Percentiles rank a stretch among this genome's conserved stretches.
These are phyloP conservation scores for Phlogophora meticulosa DNA, from an alignment of 2,888 invertebrate genomes.

Conservation along the genomic window DNA sequence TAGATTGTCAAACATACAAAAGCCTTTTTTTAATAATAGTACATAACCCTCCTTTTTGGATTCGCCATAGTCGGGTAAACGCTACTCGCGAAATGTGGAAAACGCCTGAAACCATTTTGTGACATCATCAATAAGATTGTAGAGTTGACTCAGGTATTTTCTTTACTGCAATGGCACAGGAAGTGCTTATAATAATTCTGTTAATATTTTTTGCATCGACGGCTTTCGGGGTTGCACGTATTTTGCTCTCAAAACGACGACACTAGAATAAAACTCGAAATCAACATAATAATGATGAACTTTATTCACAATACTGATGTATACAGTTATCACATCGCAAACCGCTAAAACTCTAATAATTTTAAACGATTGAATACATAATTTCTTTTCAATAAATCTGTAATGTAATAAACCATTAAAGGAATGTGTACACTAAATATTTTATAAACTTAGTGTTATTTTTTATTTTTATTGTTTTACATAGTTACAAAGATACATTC, in stretches of 20 bases:
- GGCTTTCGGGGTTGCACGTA: neutral
- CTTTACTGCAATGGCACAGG: too few relatives aligned
- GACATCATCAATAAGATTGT: too few relatives aligned
- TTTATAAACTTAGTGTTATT: slow-evolving; percentile 40
- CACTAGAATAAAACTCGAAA: slow-evolving; percentile 41
- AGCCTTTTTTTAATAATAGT: too few relatives aligned
- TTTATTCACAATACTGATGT: slow-evolving; percentile 86
- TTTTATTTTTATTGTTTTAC: slow-evolving; percentile 8
- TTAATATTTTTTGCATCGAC: neutral
- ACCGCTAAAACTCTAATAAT: slow-evolving; percentile 69
- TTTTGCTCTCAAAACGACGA: neutral
- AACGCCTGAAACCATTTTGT: too few relatives aligned
- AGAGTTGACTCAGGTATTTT: too few relatives aligned
- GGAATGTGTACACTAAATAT: slow-evolving; percentile 61
- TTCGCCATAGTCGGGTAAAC: too few relatives aligned
- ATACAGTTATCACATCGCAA: slow-evolving; percentile 68
- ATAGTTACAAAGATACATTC: slow-evolving; percentile 32
- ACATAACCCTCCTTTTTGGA: too few relatives aligned
- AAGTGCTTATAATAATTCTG: too few relatives aligned
- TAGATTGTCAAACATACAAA: too few relatives aligned
- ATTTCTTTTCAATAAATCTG: slow-evolving; percentile 52
- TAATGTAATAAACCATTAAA: slow-evolving; percentile 55
- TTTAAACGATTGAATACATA: slow-evolving; percentile 59
- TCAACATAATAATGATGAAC: slow-evolving; percentile 68
- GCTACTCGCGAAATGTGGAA: too few relatives aligned